Conservation (phyloP, 2,797 vertebrate species). For the Sebastes iracundus region DNA sequence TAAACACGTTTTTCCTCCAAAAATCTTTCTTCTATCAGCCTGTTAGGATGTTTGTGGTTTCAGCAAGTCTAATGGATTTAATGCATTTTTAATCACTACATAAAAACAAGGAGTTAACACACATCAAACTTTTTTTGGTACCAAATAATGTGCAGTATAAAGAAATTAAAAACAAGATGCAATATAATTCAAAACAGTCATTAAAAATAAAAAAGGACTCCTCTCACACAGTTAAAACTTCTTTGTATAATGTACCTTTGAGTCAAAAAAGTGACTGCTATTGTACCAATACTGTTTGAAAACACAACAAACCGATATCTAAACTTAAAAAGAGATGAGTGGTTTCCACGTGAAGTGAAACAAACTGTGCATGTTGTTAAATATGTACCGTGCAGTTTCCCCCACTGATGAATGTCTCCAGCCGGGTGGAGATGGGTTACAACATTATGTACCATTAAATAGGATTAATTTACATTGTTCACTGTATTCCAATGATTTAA, state of each 20-base stretch:
- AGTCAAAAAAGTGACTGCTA: constrained; percentile 20
- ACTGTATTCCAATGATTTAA: neutral
- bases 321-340: neutral
- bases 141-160: neutral
- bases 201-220: constrained; percentile 6
- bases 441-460: constrained; percentile 58
- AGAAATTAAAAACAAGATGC: neutral
- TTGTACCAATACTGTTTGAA: constrained; percentile 49
- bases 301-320: neutral
- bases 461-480: constrained; percentile 34
- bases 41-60: neutral
- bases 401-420: neutral
- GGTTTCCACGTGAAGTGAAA: constrained; percentile 4
- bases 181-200: neutral
- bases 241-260: constrained; percentile 38
- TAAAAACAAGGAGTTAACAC: neutral
- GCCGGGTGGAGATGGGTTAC: neutral
- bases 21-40: neutral
- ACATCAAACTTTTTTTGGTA: constrained; percentile 35
- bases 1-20: constrained; percentile 33
- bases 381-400: constrained; percentile 1
- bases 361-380: neutral
- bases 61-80: neutral
- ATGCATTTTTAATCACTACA: neutral
- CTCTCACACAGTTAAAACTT: constrained; percentile 43